These are phyloP conservation scores for Rostratula benghalensis DNA, from an alignment of 2,113 vertebrate species.

Conservation along the genomic window DNA sequence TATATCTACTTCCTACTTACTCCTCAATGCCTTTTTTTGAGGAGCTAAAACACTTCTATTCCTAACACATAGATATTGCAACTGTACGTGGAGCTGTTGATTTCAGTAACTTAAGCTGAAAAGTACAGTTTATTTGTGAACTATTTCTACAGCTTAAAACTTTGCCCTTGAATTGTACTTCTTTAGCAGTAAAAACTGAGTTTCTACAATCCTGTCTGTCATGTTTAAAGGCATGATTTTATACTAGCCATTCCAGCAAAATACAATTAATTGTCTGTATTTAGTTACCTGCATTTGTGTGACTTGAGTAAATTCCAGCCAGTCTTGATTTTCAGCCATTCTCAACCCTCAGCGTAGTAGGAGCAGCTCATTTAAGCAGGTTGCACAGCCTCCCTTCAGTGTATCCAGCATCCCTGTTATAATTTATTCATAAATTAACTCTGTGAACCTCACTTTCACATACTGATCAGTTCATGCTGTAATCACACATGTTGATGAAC, in stretches of 20 bases:
- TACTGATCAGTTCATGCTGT: slow-evolving; percentile 9
- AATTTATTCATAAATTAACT: slow-evolving; percentile 49
- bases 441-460: slow-evolving; percentile 10
- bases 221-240: background rate
- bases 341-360: background rate
- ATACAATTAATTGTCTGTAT: background rate
- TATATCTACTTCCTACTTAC: background rate
- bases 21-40: background rate
- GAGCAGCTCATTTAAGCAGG: background rate
- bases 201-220: background rate
- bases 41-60: background rate
- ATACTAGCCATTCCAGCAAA: background rate
- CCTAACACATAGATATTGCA: background rate
- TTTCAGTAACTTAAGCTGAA: background rate
- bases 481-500: slow-evolving; percentile 45
- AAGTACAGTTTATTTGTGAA: background rate
- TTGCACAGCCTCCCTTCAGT: background rate
- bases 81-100: background rate
- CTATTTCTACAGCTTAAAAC: background rate
- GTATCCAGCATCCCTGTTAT: background rate
- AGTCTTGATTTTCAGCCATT: background rate
- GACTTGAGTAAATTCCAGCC: background rate
- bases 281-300: background rate
- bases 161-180: background rate
- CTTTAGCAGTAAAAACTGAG: background rate